Percentiles rank a stretch among this genome's conserved stretches.
Evolutionary conservation across 2,797 vertebrate genomes (phyloP).

Genomic region (Typhlichthys eigenmanni): DNA sequence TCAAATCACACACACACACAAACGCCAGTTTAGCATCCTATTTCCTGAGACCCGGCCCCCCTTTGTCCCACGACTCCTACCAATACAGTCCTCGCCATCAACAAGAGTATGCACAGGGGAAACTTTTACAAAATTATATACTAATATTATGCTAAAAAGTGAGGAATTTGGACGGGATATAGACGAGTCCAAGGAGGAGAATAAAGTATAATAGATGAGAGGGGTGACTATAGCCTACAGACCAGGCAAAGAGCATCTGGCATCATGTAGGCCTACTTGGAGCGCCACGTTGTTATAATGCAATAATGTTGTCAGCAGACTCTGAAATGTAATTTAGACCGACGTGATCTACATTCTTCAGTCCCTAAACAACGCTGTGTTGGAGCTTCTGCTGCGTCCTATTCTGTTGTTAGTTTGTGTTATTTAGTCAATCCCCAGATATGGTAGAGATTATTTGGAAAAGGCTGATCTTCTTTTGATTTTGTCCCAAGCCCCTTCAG

Average conservation of each 20-base stretch:
- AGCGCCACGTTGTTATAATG: constrained; percentile 54
- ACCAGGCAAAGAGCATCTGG: constrained; percentile 1
- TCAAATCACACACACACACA: neutral
- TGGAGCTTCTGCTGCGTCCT: constrained; percentile 8
- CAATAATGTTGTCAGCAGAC: constrained; percentile 61
- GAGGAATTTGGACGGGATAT: neutral
- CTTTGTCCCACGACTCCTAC: constrained; percentile 24
- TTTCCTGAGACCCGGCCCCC: constrained; percentile 57
- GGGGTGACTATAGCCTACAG: neutral
- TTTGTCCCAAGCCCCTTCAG: neutral
- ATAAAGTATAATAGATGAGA: neutral
- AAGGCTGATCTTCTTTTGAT: neutral
- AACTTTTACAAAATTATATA: constrained; percentile 4
- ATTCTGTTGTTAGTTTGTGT: constrained; percentile 2
- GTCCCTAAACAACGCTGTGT: constrained; percentile 31
- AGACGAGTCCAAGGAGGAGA: neutral
- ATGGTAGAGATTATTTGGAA: neutral
- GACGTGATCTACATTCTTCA: constrained; percentile 58
- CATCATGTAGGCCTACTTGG: constrained; percentile 26
- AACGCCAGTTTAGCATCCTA: too few species aligned
- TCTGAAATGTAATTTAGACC: constrained; percentile 51
- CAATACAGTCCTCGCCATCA: constrained; percentile 13
- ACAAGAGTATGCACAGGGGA: constrained; percentile 11
- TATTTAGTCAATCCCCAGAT: neutral
- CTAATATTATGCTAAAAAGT: neutral